Base-by-base conservation (phyloP, 2,888 invertebrate genomes). In the Drosophila tanythrix region DNA sequence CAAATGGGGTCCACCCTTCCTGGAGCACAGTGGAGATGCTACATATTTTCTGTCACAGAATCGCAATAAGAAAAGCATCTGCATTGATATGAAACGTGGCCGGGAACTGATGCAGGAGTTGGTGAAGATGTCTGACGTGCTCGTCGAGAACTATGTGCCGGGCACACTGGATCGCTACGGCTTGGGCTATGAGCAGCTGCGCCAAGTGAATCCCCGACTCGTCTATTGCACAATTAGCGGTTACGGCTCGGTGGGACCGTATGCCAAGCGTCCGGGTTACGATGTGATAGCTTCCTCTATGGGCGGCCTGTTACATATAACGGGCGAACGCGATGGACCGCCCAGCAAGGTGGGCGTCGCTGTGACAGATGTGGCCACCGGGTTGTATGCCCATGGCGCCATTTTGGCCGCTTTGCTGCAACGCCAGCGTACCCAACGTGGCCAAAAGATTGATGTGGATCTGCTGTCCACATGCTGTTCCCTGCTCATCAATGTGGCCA, bases 171-270 rank as follows among this genome's bases (percentile, higher is more conserved):
- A 95, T 18, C 92, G 95, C 66, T 94, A 97, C 70, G 95, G 95
- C 1, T 93, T 99, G 62, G 98, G 97, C n/a, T 99, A 97, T 92
- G 94, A 96, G 15, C 94, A 95, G 43, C 91, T 99, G 36, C 95
- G 94, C 56, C 89, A 93, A 57, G 86, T 96, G 3, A 96, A 97
- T 51, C 97, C 98, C 0, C 94, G 94, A 62, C 94, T 99, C 25
- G 95, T 99, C 74, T 99, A 99, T 92, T 98, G 98, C 93, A 98
- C 99, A 0, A 95, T 99, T 59, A 98, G 98, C 59, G 99, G 99
- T 0, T 99, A 97, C 92, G 99, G 99, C 0, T 94, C 95, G 0
- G 94, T 94, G 33, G 99, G 99, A 0, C 98, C 98, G 0, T 99
- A 98, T 93, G 94, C 95, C 4, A 94, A 95, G 29, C 95, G 96